Evolutionary conservation across 2,113 vertebrate species (phyloP), one percentile per base, ranked within the genome.

Genomic region (Galeopterus variegatus): DNA sequence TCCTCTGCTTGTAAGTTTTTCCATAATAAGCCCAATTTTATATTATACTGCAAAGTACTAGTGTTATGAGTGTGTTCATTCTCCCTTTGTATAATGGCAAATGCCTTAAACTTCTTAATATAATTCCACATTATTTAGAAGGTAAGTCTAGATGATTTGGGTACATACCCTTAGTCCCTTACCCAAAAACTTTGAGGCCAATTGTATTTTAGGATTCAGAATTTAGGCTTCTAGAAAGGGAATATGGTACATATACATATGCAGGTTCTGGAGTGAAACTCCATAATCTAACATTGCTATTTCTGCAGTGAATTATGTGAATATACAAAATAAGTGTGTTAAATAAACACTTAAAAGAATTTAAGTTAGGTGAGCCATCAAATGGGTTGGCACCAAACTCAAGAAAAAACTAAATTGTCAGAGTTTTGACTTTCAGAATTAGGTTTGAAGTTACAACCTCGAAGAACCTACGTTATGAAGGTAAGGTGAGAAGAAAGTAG

Each of bases 181-280:
- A 65, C 28, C 28, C 48, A 80, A 87, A 79, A 67, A 12, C 9
- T 14, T 75, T 56, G 3, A 89, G 9, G 13, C 17, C 24, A 69
- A 23, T 26, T 93, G 19, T 84, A 86, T 82, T 90, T 96, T 54
- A 88, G 21, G 87, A 70, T 81, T 95, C 26, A 33, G 67, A 54
- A 85, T 18, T 88, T 76, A 33, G 24, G 48, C 24, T 70, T 88
- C 28, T 91, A 85, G 31, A 73, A 91, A 90, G 56, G 3, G 5
- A 52, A 73, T 65, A 58, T 60, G 5, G 24, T 70, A 88, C 6
- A 75, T 5, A 23, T 41, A n/a, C 8, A 8, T 56, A 72, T 18
- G 1, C 9, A 88, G 17, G 24, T 8, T 8, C 58, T 70, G 23
- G 23, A 45, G 33, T 1, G 28, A 69, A 48, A 8, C 23, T 41